Percentiles rank a stretch among this genome's conserved stretches.
Evolutionary conservation across 2,888 invertebrate species (phyloP).

Genomic region (Asteroscopus sphinx): DNA sequence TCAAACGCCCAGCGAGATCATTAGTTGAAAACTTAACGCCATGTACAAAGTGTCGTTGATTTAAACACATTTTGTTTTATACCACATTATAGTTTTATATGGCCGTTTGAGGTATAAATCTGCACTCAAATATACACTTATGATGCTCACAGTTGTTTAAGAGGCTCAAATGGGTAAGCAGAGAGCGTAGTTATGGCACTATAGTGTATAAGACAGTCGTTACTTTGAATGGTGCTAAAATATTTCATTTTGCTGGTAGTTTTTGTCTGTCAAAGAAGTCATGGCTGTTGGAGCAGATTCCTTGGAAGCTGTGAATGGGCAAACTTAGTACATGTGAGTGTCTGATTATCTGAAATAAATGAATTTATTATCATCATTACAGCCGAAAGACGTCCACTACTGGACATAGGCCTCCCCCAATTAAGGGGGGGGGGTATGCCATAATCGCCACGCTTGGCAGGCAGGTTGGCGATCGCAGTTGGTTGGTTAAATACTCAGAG

Average conservation of each 20-base stretch:
- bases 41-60: constrained; percentile 45
- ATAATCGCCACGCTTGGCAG: no score
- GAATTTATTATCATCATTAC: no score
- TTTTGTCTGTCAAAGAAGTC: constrained; percentile 17
- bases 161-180: constrained; percentile 24
- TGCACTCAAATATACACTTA: constrained; percentile 41
- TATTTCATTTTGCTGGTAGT: constrained; percentile 29
- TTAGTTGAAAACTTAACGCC: constrained; percentile 61
- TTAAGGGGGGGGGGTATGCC: no score
- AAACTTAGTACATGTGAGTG: no score
- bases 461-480: no score
- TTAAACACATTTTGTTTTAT: constrained; percentile 47
- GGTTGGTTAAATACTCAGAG: no score
- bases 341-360: no score
- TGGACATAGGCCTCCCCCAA: no score
- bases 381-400: no score
- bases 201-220: constrained; percentile 20
- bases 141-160: constrained; percentile 42
- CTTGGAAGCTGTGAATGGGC: no score
- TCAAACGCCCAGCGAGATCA: constrained; percentile 39
- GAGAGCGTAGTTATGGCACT: constrained; percentile 22
- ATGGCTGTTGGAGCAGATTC: background rate
- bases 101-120: constrained; percentile 39
- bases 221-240: constrained; percentile 27
- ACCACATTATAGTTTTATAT: constrained; percentile 32